Evolutionary conservation across 2,888 invertebrate species (phyloP).

Genomic region (Lepetodrilus schrolli): DNA sequence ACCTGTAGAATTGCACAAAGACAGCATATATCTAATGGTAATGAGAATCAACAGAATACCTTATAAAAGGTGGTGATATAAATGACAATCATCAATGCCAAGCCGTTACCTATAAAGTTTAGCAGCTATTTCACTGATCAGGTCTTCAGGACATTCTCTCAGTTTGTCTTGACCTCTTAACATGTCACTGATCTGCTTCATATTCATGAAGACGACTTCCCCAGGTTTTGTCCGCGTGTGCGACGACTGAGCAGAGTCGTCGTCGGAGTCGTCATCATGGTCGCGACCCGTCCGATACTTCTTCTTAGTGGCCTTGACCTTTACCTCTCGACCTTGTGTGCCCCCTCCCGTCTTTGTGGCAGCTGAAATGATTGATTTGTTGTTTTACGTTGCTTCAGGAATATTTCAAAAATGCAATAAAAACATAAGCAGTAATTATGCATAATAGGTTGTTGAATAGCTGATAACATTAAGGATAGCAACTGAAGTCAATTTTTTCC

Average conservation of each 20-base stretch:
- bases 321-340: constrained; percentile 93
- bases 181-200: constrained; percentile 82
- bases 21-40: no score
- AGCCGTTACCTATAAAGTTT: constrained; percentile 81
- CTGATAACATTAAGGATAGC: no score
- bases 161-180: constrained; percentile 77
- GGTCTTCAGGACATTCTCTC: constrained; percentile 82
- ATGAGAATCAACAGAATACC: no score
- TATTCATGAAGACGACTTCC: constrained; percentile 63
- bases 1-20: no score
- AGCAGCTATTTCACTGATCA: constrained; percentile 82
- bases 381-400: no score
- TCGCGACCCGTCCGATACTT: constrained; percentile 75
- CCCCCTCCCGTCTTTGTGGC: constrained; percentile 88
- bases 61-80: no score
- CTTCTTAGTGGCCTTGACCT: constrained; percentile 94
- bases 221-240: constrained; percentile 51
- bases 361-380: no score
- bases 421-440: no score
- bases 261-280: constrained; percentile 82
- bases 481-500: no score
- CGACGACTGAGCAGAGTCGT: constrained; percentile 76
- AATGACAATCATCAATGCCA: no score
- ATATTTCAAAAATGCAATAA: no score
- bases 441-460: no score